Evolutionary conservation across 2,797 vertebrate genomes (phyloP).

Genomic region (Sebastes cheni): DNA sequence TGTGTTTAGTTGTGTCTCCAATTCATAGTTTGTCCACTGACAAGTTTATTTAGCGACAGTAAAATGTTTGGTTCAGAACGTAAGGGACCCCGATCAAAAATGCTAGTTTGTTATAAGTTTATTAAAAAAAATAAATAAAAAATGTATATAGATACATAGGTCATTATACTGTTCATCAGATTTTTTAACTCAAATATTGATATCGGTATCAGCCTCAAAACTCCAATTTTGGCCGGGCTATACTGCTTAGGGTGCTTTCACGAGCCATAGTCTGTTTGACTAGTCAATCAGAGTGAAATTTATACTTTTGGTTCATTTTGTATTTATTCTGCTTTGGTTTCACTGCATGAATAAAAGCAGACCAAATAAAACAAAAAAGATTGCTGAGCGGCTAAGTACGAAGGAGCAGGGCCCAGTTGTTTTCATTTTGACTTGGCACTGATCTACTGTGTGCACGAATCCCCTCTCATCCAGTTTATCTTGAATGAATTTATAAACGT

Average conservation of each 20-base stretch:
- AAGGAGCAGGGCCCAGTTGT: too few relatives aligned
- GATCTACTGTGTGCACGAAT: too few relatives aligned
- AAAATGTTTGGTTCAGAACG: background rate
- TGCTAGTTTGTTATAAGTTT: background rate
- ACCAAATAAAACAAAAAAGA: too few relatives aligned
- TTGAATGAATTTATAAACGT: accelerated
- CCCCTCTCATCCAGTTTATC: too few relatives aligned
- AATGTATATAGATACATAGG: too few relatives aligned
- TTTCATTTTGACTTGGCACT: too few relatives aligned
- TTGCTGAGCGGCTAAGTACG: accelerated
- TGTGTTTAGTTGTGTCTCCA: background rate
- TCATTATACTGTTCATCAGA: background rate
- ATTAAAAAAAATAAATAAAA: background rate
- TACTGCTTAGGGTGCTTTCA: background rate
- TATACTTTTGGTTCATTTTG: too few relatives aligned
- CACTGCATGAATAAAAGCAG: accelerated
- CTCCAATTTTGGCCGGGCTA: background rate
- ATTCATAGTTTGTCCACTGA: background rate
- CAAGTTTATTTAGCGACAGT: background rate
- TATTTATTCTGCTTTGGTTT: too few relatives aligned
- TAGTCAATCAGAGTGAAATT: too few relatives aligned
- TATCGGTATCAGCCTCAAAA: background rate
- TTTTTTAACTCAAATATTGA: background rate
- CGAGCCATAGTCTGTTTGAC: too few relatives aligned
- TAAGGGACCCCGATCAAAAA: background rate